phyloP scores from a whole-genome alignment of 2,888 invertebrate species.

The Ligdia adustata region DNA sequence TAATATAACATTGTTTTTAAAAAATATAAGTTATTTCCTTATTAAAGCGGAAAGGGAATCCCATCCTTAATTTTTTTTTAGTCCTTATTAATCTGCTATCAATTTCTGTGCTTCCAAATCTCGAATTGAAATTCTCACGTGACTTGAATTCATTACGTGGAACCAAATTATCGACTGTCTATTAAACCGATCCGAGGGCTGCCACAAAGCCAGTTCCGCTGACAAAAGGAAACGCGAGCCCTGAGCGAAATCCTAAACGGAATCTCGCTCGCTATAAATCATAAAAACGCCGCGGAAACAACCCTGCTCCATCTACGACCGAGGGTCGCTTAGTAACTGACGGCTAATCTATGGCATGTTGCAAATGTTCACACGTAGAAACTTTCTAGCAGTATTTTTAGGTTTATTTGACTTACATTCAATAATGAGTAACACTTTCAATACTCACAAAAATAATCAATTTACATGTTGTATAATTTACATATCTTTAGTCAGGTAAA shows the following conservation, averaged over 20 bases:
- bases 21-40: no score
- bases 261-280: slow-evolving; percentile 70
- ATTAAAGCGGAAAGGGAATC: no score
- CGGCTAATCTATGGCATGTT: slow-evolving; percentile 40
- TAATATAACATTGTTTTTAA: no score
- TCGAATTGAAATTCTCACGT: slow-evolving; percentile 33
- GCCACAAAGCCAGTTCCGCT: slow-evolving; percentile 55
- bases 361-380: background rate
- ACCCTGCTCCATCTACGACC: slow-evolving; percentile 46
- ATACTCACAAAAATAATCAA: no score
- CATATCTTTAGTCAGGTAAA: no score
- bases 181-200: slow-evolving; percentile 51
- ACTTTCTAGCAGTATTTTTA: no score
- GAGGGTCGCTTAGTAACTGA: slow-evolving; percentile 14
- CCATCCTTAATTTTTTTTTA: no score
- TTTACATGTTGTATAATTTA: no score
- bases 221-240: slow-evolving; percentile 60
- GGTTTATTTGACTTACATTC: no score
- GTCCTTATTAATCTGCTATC: no score
- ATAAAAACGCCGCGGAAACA: slow-evolving; percentile 59
- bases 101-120: slow-evolving; percentile 9
- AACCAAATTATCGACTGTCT: slow-evolving; percentile 54
- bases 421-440: no score
- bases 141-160: slow-evolving; percentile 47
- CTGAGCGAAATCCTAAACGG: slow-evolving; percentile 57